These are phyloP conservation scores for Laticauda laticaudata DNA, from an alignment of 2,113 vertebrate genomes.

Conservation along the genomic window DNA sequence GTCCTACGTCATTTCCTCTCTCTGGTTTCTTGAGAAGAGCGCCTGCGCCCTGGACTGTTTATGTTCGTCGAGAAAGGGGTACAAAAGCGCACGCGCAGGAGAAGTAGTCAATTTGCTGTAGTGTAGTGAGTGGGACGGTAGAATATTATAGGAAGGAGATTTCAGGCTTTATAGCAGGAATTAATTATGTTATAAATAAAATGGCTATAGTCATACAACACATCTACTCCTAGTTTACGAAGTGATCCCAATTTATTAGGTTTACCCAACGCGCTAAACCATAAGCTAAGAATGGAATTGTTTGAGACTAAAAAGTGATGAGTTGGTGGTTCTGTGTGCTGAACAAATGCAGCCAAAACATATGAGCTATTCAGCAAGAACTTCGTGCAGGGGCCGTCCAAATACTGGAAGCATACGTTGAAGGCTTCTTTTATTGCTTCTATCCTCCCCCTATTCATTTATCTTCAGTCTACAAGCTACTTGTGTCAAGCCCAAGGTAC, in stretches of 20 bases:
- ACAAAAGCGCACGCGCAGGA: not conserved
- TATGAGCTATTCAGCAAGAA: not conserved
- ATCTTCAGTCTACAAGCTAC: not conserved
- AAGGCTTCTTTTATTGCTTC: not conserved
- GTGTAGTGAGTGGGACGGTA: too few species aligned
- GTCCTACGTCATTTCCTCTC: slow-evolving; percentile 41
- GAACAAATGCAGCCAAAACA: not conserved
- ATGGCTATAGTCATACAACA: not conserved
- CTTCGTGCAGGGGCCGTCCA: not conserved
- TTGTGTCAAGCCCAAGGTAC: not conserved
- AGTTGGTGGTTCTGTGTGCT: not conserved
- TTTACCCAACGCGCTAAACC: not conserved
- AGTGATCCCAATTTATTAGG: not conserved
- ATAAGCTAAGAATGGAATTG: not conserved
- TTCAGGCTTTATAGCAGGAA: not conserved
- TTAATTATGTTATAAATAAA: not conserved
- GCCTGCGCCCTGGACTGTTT: not conserved
- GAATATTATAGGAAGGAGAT: not conserved
- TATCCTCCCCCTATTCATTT: not conserved
- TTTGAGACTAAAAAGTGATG: not conserved
- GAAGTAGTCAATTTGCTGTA: not conserved
- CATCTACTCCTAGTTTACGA: not conserved
- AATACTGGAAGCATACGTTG: not conserved
- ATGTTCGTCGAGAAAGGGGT: not conserved
- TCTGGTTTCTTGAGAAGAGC: not conserved